Percentiles rank a stretch among this genome's conserved stretches.
phyloP scores from a whole-genome alignment of 92 coral and sea anemone genomes.

The Palythoa heliodiscus region DNA sequence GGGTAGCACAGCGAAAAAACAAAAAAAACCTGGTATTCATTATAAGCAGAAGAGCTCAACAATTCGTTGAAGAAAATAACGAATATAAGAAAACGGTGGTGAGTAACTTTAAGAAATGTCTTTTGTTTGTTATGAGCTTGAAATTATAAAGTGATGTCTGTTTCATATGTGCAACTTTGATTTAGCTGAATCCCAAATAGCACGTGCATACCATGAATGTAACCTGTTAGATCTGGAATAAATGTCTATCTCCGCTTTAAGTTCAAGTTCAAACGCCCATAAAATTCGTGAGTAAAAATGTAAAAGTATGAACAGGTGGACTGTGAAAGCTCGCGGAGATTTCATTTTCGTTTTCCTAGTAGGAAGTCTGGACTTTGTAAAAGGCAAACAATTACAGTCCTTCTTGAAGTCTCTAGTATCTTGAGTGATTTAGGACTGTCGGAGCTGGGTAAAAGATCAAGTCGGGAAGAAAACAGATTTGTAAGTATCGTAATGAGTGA shows the following conservation, averaged over 20 bases:
- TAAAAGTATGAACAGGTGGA: background rate
- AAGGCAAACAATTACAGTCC: background rate
- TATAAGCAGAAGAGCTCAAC: too few relatives aligned
- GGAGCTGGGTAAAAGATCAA: background rate
- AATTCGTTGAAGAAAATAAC: too few relatives aligned
- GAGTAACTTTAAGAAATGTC: background rate
- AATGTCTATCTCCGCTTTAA: background rate
- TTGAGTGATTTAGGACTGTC: too few relatives aligned
- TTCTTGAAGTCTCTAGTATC: background rate
- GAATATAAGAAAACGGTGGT: too few relatives aligned
- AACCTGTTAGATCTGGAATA: background rate
- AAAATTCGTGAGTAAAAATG: background rate
- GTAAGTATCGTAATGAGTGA: background rate
- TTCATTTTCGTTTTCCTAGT: too few relatives aligned
- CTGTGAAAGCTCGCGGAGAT: background rate
- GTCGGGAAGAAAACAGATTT: background rate
- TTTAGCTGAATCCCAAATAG: background rate
- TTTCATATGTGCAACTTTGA: background rate
- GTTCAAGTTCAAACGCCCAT: background rate
- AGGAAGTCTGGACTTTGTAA: background rate
- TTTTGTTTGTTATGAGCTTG: background rate
- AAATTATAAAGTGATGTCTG: background rate
- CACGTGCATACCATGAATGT: background rate
- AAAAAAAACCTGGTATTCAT: too few relatives aligned
- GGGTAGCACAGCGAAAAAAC: too few relatives aligned